Percentiles rank a stretch among this genome's conserved stretches.
Conservation (phyloP, 2,113 vertebrate genomes). For the Sapajus apella region DNA sequence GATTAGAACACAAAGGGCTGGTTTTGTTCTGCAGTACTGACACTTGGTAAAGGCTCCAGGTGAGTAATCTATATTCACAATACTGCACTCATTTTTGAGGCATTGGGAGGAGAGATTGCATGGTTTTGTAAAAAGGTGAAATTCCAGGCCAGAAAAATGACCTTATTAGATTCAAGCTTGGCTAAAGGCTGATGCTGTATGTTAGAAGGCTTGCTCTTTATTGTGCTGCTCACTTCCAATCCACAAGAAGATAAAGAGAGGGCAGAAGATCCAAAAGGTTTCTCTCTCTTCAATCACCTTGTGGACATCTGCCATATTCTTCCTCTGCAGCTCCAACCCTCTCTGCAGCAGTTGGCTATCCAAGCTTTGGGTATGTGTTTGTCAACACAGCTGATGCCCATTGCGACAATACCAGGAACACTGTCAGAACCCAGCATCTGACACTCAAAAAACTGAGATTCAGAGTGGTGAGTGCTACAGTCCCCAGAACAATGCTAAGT, state of each 20-base stretch:
- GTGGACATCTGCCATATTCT: not conserved
- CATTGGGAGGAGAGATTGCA: not conserved
- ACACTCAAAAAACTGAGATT: not conserved
- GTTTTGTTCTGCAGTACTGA: not conserved
- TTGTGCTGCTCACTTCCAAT: not conserved
- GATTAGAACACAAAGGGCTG: not conserved
- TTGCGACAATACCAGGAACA: not conserved
- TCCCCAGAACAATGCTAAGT: not conserved
- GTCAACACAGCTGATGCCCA: not conserved
- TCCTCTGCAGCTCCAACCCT: not conserved
- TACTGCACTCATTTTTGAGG: not conserved
- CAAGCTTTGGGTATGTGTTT: not conserved
- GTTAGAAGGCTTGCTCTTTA: not conserved
- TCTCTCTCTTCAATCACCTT: not conserved
- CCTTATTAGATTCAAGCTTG: not conserved
- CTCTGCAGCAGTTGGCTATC: not conserved
- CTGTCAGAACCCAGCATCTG: not conserved
- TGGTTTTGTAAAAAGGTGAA: not conserved
- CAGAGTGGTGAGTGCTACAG: not conserved
- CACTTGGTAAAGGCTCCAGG: not conserved
- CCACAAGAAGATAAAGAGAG: not conserved
- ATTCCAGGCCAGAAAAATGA: not conserved
- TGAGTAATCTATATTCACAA: accelerated
- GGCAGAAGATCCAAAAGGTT: not conserved
- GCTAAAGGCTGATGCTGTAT: not conserved